Base-by-base conservation (phyloP, 1,140 invertebrate genomes). In the Leucophenga varia region DNA sequence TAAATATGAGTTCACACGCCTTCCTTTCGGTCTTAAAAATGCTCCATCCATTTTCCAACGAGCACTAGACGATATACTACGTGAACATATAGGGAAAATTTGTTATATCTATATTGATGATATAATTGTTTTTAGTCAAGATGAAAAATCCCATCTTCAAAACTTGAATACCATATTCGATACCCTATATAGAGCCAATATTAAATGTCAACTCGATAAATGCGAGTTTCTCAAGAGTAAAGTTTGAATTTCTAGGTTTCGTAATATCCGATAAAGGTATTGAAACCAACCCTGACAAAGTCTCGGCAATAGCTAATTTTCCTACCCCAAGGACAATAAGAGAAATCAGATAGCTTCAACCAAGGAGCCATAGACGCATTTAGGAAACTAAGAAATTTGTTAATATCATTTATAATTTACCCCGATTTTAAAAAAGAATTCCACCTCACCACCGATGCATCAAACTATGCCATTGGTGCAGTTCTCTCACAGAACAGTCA, bases 341-440 rank as follows among this genome's bases (percentile, higher is more conserved):
- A 37, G 54, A 67, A 36, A 20, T 60, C 3, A 47, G 56, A 49
- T 40, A 25, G 12, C 48, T 28, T 76, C 55, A 41, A 57, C 7
- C 18, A 51, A 22, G 32, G 48, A 13, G 57, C 56, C 34, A 30
- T 54, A 34, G n/a, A 48, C 6, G 61, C 61, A 10, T 64, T 75
- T 43, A 35, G 49, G 7, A 52, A 59, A n/a, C 13, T 67, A 13
- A 72, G 70, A 47, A 49, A 3, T 42, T 41, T n/a, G 20, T 13
- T 49, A 21, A 42, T 55, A 73, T 21, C 72, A 69, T 7, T 47
- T 79, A 32, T 49, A 79, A 28, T 55, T 61, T 71, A 60, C 31
- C 65, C 67, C 2, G 59, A 77, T 43, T 76, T 73, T 40, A 39
- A 41, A 2, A 55, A 64, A 43, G 50, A 52, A 31, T 76, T 76